Base-by-base conservation (phyloP, 2,888 invertebrate genomes). In the Allygus modestus region DNA sequence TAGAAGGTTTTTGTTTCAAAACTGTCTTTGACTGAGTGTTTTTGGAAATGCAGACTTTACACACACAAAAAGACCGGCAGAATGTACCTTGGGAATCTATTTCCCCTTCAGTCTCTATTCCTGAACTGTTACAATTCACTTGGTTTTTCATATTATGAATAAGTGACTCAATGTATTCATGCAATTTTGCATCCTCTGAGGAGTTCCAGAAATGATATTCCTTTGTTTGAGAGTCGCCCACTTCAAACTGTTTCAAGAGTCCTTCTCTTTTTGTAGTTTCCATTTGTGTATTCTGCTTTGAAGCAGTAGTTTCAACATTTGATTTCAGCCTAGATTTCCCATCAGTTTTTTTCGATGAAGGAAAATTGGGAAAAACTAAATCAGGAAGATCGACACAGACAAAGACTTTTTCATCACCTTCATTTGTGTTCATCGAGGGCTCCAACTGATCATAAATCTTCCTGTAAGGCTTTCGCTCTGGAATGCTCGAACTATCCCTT, bases 191-290 rank as follows among this genome's bases (percentile, higher is more conserved):
- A 51, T 79, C 79, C 28, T 79, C 79, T n/a, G 37, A 28, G 5
- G 79, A 15, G 5, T 33, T 79, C 79, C 58, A 58, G 7, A 79
- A 54, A 33, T 33, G 23, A 28, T 26, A 26, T 0, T 77, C n/a
- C 11, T 77, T 77, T 1, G 58, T 51, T 23, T 79, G 54, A 58
- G 20, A 79, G 37, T 79, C 79, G 17, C 79, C 79, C 37, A 79
- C 51, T 46, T 28, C 51, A 43, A n/a, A 71, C 41, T 71, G 37
- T 20, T 71, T n/a, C n/a, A 23, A 9, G n/a, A 41, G 17, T 11
- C 28, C 65, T 12, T 65, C 31, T 31, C 28, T 20, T 54, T 54
- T 54, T 23, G 54, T 23, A 54, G 20, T 54, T n/a, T 54, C 15
- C 15, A 23, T 23, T 7, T 54, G 54, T 23, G 20, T 20, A 54